phyloP scores from a whole-genome alignment of 2,888 invertebrate species.

The Drosophila paramelanica region DNA sequence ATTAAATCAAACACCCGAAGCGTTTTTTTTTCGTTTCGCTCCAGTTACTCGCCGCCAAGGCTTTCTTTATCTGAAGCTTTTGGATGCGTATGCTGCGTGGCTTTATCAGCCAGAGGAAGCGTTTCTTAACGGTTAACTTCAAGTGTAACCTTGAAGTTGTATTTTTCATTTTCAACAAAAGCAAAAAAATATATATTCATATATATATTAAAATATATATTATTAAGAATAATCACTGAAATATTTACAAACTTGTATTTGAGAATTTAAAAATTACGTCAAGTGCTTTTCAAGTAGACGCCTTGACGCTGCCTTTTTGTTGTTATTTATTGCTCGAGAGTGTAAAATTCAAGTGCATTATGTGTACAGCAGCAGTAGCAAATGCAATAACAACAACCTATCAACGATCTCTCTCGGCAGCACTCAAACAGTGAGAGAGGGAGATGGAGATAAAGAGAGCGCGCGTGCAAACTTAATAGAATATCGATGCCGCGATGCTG shows the following conservation, averaged over 20 bases:
- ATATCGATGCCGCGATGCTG: slow-evolving; percentile 22
- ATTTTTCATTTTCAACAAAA: neutral
- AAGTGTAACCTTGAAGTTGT: slow-evolving; percentile 44
- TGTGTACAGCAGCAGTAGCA: slow-evolving; percentile 9
- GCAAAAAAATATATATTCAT: neutral
- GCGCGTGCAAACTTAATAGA: slow-evolving; percentile 20
- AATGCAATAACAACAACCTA: slow-evolving; percentile 18
- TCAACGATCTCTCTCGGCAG: slow-evolving; percentile 11
- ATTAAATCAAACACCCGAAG: slow-evolving; percentile 14
- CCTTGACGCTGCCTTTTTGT: slow-evolving; percentile 39
- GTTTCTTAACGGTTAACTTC: slow-evolving; percentile 21
- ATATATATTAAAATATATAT: slow-evolving; percentile 1
- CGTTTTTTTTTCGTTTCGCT: slow-evolving; percentile 30
- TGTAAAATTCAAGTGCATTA: slow-evolving; percentile 30
- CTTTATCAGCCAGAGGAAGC: slow-evolving; percentile 51
- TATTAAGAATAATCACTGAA: slow-evolving; percentile 13
- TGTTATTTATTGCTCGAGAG: slow-evolving; percentile 28
- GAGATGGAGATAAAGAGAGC: neutral
- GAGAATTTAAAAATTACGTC: slow-evolving; percentile 43
- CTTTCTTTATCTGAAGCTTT: slow-evolving; percentile 22
- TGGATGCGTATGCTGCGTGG: slow-evolving; percentile 9
- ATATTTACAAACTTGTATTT: slow-evolving; percentile 2
- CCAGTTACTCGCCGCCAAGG: slow-evolving; percentile 26
- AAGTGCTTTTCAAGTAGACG: slow-evolving; percentile 46
- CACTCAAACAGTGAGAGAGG: neutral